Percentiles rank a stretch among this genome's conserved stretches.
phyloP scores from a whole-genome alignment of 1,140 invertebrate genomes.

The Atta cephalotes region DNA sequence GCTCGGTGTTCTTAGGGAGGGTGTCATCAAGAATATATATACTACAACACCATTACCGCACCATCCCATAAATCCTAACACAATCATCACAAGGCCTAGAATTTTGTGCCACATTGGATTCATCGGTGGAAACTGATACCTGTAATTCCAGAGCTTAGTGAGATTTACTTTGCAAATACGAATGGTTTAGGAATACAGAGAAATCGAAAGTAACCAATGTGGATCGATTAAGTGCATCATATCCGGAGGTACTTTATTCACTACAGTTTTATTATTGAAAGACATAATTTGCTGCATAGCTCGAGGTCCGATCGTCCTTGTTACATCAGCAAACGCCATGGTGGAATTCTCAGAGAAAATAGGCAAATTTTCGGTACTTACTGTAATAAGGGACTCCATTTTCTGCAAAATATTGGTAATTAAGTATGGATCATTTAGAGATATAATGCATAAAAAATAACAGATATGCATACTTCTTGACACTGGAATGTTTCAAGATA shows the following conservation, averaged over 20 bases:
- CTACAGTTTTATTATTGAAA: constrained; percentile 89
- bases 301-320: constrained; percentile 23
- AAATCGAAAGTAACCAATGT: constrained; percentile 87
- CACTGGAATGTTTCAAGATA: neutral
- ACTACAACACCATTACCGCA: constrained; percentile 94
- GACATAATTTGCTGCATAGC: constrained; percentile 57
- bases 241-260: constrained; percentile 90
- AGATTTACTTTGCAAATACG: neutral
- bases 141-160: constrained; percentile 4
- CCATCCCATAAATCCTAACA: constrained; percentile 91
- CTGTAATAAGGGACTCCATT: constrained; percentile 25
- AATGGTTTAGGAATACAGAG: neutral
- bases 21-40: constrained; percentile 93
- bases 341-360: neutral
- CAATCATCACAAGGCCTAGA: constrained; percentile 91
- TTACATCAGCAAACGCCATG: neutral
- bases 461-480: neutral
- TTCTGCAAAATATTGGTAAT: constrained; percentile 2
- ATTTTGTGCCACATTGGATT: constrained; percentile 93
- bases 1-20: constrained; percentile 92
- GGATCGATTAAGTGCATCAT: constrained; percentile 91
- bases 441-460: neutral
- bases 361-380: neutral
- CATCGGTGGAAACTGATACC: constrained; percentile 90
- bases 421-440: neutral